Percentiles rank a stretch among this genome's conserved stretches.
Evolutionary conservation across 2,888 invertebrate species (phyloP).

Genomic region (Drosophila maculinotata): DNA sequence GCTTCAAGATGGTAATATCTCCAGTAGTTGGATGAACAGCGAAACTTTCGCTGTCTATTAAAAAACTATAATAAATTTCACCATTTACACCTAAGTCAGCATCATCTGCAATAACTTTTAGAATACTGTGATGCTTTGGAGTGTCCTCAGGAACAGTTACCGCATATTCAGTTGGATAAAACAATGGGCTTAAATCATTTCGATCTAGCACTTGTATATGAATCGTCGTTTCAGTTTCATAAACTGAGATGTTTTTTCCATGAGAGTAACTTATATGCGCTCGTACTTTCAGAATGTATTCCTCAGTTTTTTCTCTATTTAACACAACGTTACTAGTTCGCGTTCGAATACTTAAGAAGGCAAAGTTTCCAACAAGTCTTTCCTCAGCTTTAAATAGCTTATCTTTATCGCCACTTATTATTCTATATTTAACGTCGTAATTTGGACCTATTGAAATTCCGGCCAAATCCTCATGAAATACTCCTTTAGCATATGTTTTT

Average conservation of each 20-base stretch:
- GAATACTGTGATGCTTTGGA: conserved; percentile 92
- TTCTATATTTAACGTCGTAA: conserved; percentile 92
- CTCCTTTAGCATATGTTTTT: conserved; percentile 92
- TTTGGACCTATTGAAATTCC: conserved; percentile 89
- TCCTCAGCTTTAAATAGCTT: conserved; percentile 97
- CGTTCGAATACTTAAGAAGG: conserved; percentile 95
- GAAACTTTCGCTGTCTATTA: conserved; percentile 92
- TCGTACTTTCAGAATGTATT: conserved; percentile 91
- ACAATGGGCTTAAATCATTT: conserved; percentile 97
- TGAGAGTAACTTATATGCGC: conserved; percentile 87
- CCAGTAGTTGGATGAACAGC: conserved; percentile 97
- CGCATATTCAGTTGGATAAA: conserved; percentile 95
- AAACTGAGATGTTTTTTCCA: conserved; percentile 86
- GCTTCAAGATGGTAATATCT: conserved; percentile 92
- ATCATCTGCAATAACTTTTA: conserved; percentile 95
- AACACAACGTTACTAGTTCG: conserved; percentile 95
- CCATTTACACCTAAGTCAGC: conserved; percentile 98
- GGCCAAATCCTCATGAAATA: conserved; percentile 90
- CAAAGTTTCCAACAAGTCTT: conserved; percentile 95
- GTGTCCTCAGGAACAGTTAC: conserved; percentile 95
- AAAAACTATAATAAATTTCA: conserved; percentile 97
- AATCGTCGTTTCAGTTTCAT: conserved; percentile 90
- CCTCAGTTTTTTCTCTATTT: conserved; percentile 95
- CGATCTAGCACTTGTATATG: conserved; percentile 91
- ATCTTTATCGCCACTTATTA: conserved; percentile 94